Conservation (phyloP, 30 jellyfish, hydroid and myxozoan genomes). For the Mastigias papua region DNA sequence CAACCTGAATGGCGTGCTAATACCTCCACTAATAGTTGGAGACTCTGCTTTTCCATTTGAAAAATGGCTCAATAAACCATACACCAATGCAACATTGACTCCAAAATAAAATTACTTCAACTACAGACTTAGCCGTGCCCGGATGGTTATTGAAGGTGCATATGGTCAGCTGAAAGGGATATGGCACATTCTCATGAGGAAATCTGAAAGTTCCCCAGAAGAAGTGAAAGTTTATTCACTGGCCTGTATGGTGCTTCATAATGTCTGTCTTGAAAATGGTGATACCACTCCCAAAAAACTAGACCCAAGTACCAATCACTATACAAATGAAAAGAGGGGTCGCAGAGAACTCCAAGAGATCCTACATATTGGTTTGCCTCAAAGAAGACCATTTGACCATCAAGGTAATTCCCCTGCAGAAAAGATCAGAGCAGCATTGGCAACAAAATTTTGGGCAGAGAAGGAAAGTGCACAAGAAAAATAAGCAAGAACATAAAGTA, state of each 20-base stretch:
- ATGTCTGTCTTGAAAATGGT: constrained; percentile 17
- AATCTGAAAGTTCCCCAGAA: neutral
- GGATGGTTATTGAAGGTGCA: constrained; percentile 70
- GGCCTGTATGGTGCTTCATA: constrained; percentile 61
- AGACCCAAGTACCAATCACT: too few relatives aligned
- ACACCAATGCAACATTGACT: constrained; percentile 8
- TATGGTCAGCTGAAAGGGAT: constrained; percentile 30
- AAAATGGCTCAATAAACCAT: constrained; percentile 13
- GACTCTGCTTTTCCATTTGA: constrained; percentile 60
- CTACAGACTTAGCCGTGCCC: constrained; percentile 51
- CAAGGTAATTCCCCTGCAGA: too few relatives aligned
- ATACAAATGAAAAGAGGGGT: too few relatives aligned
- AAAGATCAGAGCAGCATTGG: too few relatives aligned
- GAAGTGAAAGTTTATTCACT: neutral
- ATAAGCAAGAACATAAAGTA: too few relatives aligned
- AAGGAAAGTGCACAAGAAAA: too few relatives aligned
- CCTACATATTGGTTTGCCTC: too few relatives aligned
- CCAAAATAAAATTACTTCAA: constrained; percentile 23
- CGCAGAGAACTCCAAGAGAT: too few relatives aligned
- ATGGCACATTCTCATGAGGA: constrained; percentile 33
- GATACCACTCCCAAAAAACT: constrained; percentile 1
- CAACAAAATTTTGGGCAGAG: too few relatives aligned
- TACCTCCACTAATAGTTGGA: constrained; percentile 25
- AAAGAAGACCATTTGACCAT: too few relatives aligned
- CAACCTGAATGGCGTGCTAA: neutral